Base-by-base conservation (phyloP, 64 coral and sea anemone species). In the Stichodactyla mertensii region DNA sequence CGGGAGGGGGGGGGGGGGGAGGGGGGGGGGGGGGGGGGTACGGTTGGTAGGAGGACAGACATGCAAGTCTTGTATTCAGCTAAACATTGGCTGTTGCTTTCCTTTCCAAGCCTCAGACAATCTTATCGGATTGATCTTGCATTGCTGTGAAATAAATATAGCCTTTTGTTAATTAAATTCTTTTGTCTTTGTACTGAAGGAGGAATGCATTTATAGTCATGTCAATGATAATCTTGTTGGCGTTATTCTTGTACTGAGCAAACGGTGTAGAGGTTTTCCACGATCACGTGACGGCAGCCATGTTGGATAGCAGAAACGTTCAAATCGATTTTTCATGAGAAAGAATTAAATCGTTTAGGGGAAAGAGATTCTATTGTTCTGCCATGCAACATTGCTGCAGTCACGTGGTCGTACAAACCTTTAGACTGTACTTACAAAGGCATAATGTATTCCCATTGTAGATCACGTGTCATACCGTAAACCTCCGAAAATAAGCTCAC, bases 81-180 rank as follows among this genome's bases (percentile, higher is more conserved):
- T 15, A 86, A 7, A 45, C 92, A 94, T 13, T 87, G 56, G 12
- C 70, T 11, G 19, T 89, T 93, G 2, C 71, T 77, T 45, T 93
- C 82, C 27, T 94, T 80, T 10, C 79, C 62, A 11, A 66, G 52
- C 67, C 78, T 59, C 24, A 93, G 19, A 36, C 92, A 93, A 26
- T 93, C 83, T 31, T 83, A 89, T 58, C n/a, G 89, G 51, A 16
- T 89, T 52, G 28, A 86, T 93, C 62, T 93, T 89, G 53, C 92
- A 94, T 94, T 85, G 64, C 88, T 90, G 14, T 71, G 56, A 16
- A 27, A 54, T 27, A 16, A 20, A 16, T 56, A 55, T 54, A n/a
- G 53, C 28, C 28, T 31, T 31, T 31, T 31, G 28, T 31, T 31
- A 31, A 31, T 31, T 31, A 31, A 31, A 31, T 31, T 31, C 28